A percentile compares a stretch with the other conserved stretches of the same genome.
phyloP scores from a whole-genome alignment of 2,113 vertebrate species.

The Prinia subflava region DNA sequence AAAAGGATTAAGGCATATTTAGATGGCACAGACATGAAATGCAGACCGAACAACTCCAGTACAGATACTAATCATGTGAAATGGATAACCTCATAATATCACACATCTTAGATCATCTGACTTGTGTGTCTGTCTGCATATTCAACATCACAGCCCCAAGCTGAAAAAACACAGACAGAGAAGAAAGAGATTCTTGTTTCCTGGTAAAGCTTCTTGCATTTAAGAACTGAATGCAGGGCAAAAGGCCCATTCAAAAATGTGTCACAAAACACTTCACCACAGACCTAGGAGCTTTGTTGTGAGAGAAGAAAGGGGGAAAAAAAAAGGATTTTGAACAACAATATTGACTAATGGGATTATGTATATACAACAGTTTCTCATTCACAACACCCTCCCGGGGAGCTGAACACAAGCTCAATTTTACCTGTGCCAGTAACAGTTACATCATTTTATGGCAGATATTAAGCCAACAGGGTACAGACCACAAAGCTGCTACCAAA shows the following conservation, averaged over 20 bases:
- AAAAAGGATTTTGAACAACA: neutral
- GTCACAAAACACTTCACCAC: conserved; percentile 6
- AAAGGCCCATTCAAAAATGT: conserved; percentile 54
- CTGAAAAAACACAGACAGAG: conserved; percentile 48
- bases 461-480: neutral
- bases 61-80: conserved; percentile 11
- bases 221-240: conserved; percentile 34
- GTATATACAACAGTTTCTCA: neutral
- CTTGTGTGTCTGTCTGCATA: conserved; percentile 28
- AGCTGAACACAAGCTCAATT: neutral
- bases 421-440: neutral
- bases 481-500: neutral
- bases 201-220: conserved; percentile 27
- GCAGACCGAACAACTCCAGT: neutral
- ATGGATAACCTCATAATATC: conserved; percentile 47
- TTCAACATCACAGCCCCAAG: conserved; percentile 13
- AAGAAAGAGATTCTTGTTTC: conserved; percentile 71
- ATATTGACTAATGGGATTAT: neutral
- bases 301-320: neutral
- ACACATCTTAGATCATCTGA: conserved; percentile 57
- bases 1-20: neutral
- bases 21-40: neutral
- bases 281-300: conserved; percentile 9
- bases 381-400: neutral
- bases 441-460: neutral